Evolutionary conservation across 2,113 vertebrate species (phyloP).

Genomic region (Trinectes maculatus): DNA sequence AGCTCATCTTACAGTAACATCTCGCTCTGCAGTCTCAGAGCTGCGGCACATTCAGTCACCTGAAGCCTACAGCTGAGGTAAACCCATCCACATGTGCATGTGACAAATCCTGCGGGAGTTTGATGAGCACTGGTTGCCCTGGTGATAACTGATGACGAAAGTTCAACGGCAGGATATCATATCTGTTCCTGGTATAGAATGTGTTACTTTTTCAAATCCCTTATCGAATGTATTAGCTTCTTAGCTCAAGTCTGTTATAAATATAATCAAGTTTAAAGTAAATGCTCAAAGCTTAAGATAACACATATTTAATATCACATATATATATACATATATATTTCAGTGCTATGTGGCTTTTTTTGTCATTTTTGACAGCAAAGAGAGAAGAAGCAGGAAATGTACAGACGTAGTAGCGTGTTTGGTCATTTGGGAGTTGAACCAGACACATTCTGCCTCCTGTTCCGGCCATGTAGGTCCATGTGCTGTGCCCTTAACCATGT

Average conservation of each 20-base stretch:
- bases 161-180: not conserved
- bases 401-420: no score
- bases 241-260: not conserved
- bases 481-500: no score
- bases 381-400: no score
- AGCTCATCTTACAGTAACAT: slow-evolving; percentile 47
- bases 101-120: not conserved
- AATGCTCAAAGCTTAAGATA: not conserved
- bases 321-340: no score
- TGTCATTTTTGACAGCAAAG: no score
- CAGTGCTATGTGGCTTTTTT: no score
- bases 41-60: not conserved
- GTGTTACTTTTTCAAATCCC: not conserved
- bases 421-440: no score
- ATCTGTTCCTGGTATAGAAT: not conserved
- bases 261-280: not conserved
- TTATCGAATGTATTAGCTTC: not conserved
- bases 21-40: slow-evolving; percentile 26
- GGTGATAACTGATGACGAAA: no score
- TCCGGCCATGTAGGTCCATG: no score
- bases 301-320: no score
- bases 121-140: no score
- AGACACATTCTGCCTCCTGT: no score
- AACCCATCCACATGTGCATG: slow-evolving; percentile 5
- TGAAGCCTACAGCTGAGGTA: not conserved